Conservation (phyloP, 2,888 invertebrate genomes). For the Diloba caeruleocephala region DNA sequence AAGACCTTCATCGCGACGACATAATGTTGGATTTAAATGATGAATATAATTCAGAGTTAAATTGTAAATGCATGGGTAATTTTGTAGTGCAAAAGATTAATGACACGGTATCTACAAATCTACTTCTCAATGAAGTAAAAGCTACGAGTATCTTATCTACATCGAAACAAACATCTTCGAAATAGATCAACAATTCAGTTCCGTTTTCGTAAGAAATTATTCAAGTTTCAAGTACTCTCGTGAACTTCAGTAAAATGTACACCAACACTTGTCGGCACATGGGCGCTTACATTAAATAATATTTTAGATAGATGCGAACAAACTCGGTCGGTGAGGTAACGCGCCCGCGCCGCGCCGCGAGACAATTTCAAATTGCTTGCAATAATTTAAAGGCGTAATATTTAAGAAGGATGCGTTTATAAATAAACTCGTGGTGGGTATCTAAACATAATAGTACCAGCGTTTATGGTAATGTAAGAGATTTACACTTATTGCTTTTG, state of each 20-base stretch:
- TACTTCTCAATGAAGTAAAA: conserved; percentile 51
- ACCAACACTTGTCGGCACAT: conserved; percentile 63
- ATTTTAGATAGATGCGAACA: conserved; percentile 50
- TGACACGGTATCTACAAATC: conserved; percentile 42
- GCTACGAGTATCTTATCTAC: conserved; percentile 42
- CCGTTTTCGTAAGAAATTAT: conserved; percentile 36
- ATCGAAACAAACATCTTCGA: conserved; percentile 32
- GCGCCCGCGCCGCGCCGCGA: conserved; percentile 68
- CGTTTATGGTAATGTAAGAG: conserved; percentile 75
- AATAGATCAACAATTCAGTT: conserved; percentile 36
- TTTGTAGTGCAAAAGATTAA: too few species aligned
- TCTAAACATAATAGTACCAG: conserved; percentile 71
- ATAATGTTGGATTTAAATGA: conserved; percentile 14
- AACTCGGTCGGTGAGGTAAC: conserved; percentile 31
- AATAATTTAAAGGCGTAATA: conserved; percentile 76
- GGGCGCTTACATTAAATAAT: conserved; percentile 61
- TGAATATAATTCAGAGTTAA: not conserved
- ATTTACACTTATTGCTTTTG: conserved; percentile 76
- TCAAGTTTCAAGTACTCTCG: conserved; percentile 25
- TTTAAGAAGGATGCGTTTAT: conserved; percentile 75
- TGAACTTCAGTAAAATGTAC: conserved; percentile 59
- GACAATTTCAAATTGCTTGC: conserved; percentile 80
- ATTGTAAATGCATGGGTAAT: not conserved
- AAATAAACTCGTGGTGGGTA: conserved; percentile 71
- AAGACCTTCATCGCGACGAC: conserved; percentile 17